Base-by-base conservation (phyloP, 2,797 vertebrate species). In the Myotis planiceps region DNA sequence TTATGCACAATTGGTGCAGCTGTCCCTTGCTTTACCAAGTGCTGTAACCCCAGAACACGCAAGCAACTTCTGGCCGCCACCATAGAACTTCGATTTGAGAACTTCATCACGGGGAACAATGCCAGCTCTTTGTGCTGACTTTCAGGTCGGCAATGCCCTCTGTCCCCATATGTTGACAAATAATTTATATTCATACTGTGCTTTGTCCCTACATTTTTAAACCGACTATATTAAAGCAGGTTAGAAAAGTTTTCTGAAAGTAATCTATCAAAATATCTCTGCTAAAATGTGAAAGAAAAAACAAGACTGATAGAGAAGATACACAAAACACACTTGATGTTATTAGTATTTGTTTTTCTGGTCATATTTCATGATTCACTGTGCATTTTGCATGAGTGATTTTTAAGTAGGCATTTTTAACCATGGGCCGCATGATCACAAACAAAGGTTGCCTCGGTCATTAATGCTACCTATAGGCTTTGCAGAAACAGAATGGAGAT, bases 1-100 rank as follows among this genome's bases (percentile, higher is more conserved):
- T 99, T 98, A 98, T 90, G 96, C 82, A 98, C 98, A 98, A 98
- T 98, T 92, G 97, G 95, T 91, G 97, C 99, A 99, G 98, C 98
- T 99, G 99, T 98, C 98, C 96, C 97, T 39, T 53, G 76, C 87
- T 97, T 98, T 95, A 95, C 98, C 98, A 96, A 97, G 95, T 0
- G 5, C 95, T 34, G 69, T 39, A 85, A 55, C 96, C 96, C 96
- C 97, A 90, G 98, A 90, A 81, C 98, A 55, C 66, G 96, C 93
- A 66, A 92, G 97, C 98, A 97, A 97, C 98, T 98, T 98, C 97
- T 97, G 93, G 89, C 94, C 96, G 87, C 97, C 97, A 86, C 97
- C 93, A 74, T 69, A 85, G 98, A 98, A 98, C 97, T 98, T 92
- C 71, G 6, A 49, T 97, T 98, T 99, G 98, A 99, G 98, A 97